phyloP scores from a whole-genome alignment of 2,113 vertebrate genomes.

The Notothenia coriiceps region DNA sequence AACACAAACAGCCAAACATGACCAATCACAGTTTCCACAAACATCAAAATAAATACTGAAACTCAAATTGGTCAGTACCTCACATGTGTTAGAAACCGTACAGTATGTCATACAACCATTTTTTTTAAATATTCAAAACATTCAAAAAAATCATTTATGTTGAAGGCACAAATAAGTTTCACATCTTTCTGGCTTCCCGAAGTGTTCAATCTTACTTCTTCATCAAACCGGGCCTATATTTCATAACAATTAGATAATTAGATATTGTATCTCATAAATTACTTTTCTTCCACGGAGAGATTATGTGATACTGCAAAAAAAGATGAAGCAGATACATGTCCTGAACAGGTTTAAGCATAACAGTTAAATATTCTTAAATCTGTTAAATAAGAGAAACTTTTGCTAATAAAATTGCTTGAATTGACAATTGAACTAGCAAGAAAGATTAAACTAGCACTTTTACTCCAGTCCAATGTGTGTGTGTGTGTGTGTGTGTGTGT shows the following conservation, averaged over 20 bases:
- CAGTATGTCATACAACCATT: too few relatives aligned
- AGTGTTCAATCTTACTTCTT: too few relatives aligned
- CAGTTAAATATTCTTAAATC: neutral
- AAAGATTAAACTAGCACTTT: neutral
- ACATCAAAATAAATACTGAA: neutral
- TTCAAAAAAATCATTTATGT: too few relatives aligned
- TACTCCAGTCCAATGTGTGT: neutral
- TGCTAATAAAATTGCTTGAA: neutral
- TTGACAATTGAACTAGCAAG: neutral
- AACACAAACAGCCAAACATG: neutral
- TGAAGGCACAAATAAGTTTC: too few relatives aligned
- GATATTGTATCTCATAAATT: neutral
- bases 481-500: too few relatives aligned
- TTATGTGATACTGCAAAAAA: too few relatives aligned
- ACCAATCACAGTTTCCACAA: neutral
- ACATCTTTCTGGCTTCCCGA: too few relatives aligned
- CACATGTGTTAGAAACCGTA: too few relatives aligned
- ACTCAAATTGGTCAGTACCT: too few relatives aligned
- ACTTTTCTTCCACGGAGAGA: neutral
- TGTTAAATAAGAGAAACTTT: neutral
- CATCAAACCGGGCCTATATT: too few relatives aligned
- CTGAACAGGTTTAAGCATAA: neutral
- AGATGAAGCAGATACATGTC: neutral
- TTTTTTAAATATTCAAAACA: too few relatives aligned
- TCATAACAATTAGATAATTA: too few relatives aligned